These are phyloP conservation scores for Charina bottae DNA, from an alignment of 2,113 vertebrate genomes.

Conservation along the genomic window DNA sequence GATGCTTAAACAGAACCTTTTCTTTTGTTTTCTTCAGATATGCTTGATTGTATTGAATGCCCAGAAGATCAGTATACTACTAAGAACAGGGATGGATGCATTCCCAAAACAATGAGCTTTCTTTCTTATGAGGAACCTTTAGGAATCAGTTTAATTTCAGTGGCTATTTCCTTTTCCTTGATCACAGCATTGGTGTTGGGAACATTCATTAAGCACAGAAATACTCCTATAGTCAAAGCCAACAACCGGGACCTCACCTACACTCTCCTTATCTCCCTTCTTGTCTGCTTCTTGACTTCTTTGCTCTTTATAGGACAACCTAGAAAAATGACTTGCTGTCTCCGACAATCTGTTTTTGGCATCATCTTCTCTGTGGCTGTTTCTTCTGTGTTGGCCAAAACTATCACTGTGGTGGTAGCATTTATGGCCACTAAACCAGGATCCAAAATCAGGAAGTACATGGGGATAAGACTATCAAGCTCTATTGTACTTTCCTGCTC, in stretches of 20 bases:
- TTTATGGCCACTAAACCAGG: neutral
- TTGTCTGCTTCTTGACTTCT: neutral
- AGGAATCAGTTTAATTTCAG: neutral
- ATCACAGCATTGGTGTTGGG: neutral
- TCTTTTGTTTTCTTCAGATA: neutral
- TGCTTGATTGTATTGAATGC: neutral
- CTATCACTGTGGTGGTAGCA: neutral
- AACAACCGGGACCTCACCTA: neutral
- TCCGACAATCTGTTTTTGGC: neutral
- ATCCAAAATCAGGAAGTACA: neutral
- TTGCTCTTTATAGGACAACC: neutral
- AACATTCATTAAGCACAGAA: neutral
- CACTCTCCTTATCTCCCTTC: neutral
- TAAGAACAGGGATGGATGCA: neutral
- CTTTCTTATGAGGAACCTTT: conserved; percentile 10
- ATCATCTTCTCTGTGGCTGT: neutral
- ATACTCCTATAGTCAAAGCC: neutral
- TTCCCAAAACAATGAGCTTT: neutral
- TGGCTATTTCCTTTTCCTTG: neutral
- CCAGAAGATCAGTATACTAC: neutral
- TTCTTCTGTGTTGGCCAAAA: neutral
- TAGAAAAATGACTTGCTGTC: neutral
- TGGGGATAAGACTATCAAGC: neutral
- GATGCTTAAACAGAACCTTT: neutral
- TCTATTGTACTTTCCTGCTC: neutral